Evolutionary conservation across 2,113 vertebrate genomes (phyloP).

Genomic region (Macroglossus sobrinus): DNA sequence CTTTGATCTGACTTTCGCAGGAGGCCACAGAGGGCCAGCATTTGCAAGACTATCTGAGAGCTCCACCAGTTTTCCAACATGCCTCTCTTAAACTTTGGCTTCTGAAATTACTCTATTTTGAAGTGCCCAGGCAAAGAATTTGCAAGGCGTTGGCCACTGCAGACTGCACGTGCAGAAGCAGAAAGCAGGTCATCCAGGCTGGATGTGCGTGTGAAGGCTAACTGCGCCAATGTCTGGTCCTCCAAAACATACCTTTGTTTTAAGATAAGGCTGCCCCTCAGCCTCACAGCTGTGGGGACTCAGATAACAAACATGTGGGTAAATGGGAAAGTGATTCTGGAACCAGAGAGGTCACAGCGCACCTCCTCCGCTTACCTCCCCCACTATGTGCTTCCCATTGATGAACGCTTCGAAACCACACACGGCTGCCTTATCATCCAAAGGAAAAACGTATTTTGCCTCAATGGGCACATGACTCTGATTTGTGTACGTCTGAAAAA

Average conservation of each 20-base stretch:
- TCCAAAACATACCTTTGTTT: background rate
- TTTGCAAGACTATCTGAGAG: background rate
- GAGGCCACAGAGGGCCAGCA: background rate
- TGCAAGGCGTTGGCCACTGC: background rate
- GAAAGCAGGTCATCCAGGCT: background rate
- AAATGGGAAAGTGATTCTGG: background rate
- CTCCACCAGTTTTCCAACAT: background rate
- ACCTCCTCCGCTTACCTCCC: slow-evolving; percentile 83
- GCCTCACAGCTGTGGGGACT: background rate
- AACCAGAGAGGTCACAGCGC: background rate
- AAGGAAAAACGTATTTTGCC: slow-evolving; percentile 92
- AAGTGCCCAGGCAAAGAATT: background rate
- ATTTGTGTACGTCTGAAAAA: slow-evolving; percentile 92
- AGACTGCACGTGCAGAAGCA: background rate
- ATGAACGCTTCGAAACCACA: slow-evolving; percentile 95
- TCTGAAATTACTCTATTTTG: background rate
- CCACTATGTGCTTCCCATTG: slow-evolving; percentile 90
- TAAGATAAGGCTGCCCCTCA: background rate
- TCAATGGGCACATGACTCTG: slow-evolving; percentile 84
- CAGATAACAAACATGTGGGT: background rate
- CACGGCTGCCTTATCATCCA: slow-evolving; percentile 90
- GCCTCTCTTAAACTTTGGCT: background rate
- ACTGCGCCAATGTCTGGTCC: background rate
- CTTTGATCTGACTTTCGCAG: background rate
- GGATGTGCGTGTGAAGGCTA: background rate